A percentile compares a stretch with the other conserved stretches of the same genome.
Evolutionary conservation across 2,888 invertebrate genomes (phyloP).

Genomic region (Dynastes hyllus): DNA sequence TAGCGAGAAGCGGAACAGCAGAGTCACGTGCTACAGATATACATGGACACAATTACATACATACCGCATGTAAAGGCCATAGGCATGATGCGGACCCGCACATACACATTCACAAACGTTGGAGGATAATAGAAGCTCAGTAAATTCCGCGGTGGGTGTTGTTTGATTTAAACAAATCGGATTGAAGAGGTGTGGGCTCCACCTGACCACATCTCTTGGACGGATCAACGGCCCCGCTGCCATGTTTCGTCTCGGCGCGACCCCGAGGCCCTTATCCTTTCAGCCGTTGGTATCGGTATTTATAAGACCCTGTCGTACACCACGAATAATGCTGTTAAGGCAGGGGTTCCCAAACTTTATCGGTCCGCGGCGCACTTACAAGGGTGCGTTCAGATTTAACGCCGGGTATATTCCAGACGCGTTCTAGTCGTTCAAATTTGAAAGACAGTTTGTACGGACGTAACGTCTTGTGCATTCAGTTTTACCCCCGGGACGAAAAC

Average conservation of each 20-base stretch:
- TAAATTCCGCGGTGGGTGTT: constrained; percentile 58
- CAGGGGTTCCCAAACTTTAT: no score
- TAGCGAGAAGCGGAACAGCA: constrained; percentile 4
- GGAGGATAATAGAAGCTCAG: constrained; percentile 49
- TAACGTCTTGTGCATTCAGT: no score
- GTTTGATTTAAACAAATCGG: constrained; percentile 60
- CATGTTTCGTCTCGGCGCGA: background rate
- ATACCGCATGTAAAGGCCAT: no score
- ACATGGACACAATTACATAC: background rate
- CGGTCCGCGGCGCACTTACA: no score
- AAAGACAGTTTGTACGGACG: no score
- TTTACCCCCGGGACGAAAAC: no score
- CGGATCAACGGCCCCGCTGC: constrained; percentile 61
- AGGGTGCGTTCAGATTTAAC: no score
- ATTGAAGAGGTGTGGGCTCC: constrained; percentile 61
- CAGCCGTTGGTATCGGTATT: no score
- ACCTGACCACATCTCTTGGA: constrained; percentile 60
- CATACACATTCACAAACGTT: constrained; percentile 21
- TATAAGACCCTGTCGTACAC: no score
- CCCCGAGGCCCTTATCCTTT: constrained; percentile 49
- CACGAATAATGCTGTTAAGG: no score
- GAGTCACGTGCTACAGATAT: background rate
- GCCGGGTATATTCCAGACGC: no score
- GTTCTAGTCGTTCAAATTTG: no score
- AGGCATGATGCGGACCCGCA: background rate